A percentile compares a stretch with the other conserved stretches of the same genome.
Evolutionary conservation across 1,140 invertebrate species (phyloP).

Genomic region (Cepaea nemoralis): DNA sequence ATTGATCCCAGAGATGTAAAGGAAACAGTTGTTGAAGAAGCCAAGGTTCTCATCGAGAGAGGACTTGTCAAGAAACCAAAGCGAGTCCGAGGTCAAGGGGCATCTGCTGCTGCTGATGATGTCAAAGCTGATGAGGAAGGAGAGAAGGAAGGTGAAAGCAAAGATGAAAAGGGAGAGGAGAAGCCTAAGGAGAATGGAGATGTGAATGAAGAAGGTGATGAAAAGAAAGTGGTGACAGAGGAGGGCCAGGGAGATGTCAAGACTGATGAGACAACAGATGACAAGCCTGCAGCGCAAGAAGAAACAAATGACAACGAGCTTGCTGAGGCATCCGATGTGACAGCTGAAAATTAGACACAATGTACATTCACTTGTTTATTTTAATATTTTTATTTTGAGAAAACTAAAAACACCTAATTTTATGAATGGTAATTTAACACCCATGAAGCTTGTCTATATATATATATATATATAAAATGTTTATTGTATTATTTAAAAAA

Average conservation of each 20-base stretch:
- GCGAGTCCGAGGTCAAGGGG: constrained; percentile 66
- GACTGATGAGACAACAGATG: constrained; percentile 3
- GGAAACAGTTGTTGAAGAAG: constrained; percentile 73
- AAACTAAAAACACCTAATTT: too few species aligned
- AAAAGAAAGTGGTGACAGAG: constrained; percentile 7
- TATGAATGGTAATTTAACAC: too few species aligned
- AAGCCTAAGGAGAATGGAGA: constrained; percentile 48
- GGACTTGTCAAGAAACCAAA: constrained; percentile 73
- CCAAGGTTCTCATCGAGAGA: constrained; percentile 73
- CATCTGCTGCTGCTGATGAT: constrained; percentile 27
- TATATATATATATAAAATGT: too few species aligned
- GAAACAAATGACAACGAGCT: constrained; percentile 17
- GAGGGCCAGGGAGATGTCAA: not conserved
- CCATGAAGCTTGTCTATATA: too few species aligned
- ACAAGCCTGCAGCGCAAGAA: not conserved
- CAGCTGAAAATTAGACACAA: constrained; percentile 23
- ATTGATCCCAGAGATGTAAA: constrained; percentile 69
- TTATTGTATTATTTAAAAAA: too few species aligned
- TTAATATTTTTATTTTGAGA: too few species aligned
- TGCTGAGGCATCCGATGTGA: constrained; percentile 2
- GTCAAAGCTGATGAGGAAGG: constrained; percentile 51
- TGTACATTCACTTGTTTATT: too few species aligned
- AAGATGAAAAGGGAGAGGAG: constrained; percentile 43
- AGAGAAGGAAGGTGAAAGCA: constrained; percentile 23
- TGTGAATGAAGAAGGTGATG: constrained; percentile 19